Evolutionary conservation across 2,888 invertebrate genomes (phyloP), one percentile per base, ranked within the genome.

Genomic region (Aleiodes alternator): DNA sequence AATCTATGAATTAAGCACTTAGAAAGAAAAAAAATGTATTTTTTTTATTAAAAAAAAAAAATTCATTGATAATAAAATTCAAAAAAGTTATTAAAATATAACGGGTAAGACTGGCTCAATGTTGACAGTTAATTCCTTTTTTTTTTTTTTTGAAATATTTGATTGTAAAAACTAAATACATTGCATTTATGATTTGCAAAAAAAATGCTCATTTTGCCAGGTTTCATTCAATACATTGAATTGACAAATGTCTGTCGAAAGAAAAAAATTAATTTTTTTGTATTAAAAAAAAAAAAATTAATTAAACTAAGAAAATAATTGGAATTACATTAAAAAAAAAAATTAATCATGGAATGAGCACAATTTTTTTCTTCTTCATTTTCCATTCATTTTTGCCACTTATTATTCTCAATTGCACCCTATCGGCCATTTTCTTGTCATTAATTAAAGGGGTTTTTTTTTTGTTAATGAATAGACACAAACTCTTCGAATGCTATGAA

Each of bases 361-460:
- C 50, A 14, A 29, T 50, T 57, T 34, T 59, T 34, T 16, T n/a
- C n/a, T 61, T n/a, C 2, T 23, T 23, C 23, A 23, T 23, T 23
- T 23, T 23, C 2, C 23, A 23, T 23, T 23, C 23, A 23, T 2
- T 23, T 23, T 23, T 23, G 23, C 23, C 23, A 23, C 23, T 43
- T 16, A 38, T 38, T 38, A 61, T 14, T n/a, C 16, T 72, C 61
- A 51, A 72, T 72, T 72, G 72, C 72, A 72, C 61, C 72, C 72
- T 72, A 50, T 61, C 72, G 72, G 72, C 72, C 72, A 50, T 72
- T 51, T 23, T 31, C 48, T 51, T 72, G 50, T 51, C 38, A 48
- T 72, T 50, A 48, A 7, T 50, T 9, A 51, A 14, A 48, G 34
- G 51, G 48, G 48, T 29, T 57, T 31, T 34, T 6, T 34, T 34